Evolutionary conservation across 1,140 invertebrate genomes (phyloP), one percentile per base, ranked within the genome.

Genomic region (Drosophila asahinai): DNA sequence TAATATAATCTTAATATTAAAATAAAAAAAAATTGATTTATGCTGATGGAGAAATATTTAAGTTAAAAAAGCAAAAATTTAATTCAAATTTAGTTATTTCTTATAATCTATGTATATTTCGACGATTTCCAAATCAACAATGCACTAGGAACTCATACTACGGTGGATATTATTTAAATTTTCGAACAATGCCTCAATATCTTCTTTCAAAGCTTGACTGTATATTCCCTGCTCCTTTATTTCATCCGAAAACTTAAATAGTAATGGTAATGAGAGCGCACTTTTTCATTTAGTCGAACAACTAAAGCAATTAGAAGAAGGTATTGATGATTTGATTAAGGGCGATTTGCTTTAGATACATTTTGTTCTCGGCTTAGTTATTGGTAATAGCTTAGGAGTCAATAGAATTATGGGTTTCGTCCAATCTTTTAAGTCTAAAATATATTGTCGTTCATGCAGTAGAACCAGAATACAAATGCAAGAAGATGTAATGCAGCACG

Each of bases 391-490:
- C 11, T 11, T 43, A 17, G 40, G 5, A 11, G 22, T 59, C 1
- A 60, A 60, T 17, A 30, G 25, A 6, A 33, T 60, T 33, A 12
- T 60, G 15, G 58, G 58, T 1, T 60, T 60, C 30, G 42, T 45
- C 3, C 58, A 60, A 60, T 60, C 58, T 12, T 60, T 45, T 3
- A 60, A 60, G 14, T 17, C 58, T 17, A 30, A 30, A 8, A 19
- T 22, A 5, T 45, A 14, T 19, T 59, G 25, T 12, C 22, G 38
- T 7, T 25, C 25, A 6, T 45, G 57, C 12, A 59, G 2, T 7
- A 43, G 40, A 43, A 17, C 17, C 2, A 30, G 19, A 25, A 6
- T 4, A 11, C 9, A 43, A 43, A 43, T 43, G 38, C 55, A 22
- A 25, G 15, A 40, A n/a, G 25, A 30, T 27, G 14, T 2, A 3